phyloP scores from a whole-genome alignment of 2,888 invertebrate species.

The Apoderus coryli region DNA sequence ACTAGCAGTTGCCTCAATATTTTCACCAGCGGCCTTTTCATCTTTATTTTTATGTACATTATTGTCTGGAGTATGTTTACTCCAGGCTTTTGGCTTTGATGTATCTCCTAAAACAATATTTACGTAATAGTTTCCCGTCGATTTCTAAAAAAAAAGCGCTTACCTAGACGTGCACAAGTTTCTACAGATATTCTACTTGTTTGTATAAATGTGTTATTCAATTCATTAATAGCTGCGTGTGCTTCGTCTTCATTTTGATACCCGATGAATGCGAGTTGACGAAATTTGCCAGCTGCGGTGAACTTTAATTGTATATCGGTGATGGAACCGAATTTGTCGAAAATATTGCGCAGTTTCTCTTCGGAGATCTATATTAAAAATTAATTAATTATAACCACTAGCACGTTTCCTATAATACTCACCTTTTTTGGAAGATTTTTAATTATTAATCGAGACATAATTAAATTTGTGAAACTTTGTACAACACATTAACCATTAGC shows the following conservation, averaged over 20 bases:
- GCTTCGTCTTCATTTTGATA: constrained; percentile 73
- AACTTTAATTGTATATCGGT: constrained; percentile 92
- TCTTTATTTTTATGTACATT: constrained; percentile 43
- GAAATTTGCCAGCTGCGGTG: constrained; percentile 79
- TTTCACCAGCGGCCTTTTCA: constrained; percentile 17
- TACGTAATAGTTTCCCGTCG: background rate
- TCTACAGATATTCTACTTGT: constrained; percentile 71
- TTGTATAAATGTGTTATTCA: constrained; percentile 73
- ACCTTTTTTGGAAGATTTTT: constrained; percentile 84
- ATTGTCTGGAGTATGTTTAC: constrained; percentile 75
- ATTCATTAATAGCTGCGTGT: constrained; percentile 55
- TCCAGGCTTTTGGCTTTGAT: constrained; percentile 81
- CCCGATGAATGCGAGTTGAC: constrained; percentile 89
- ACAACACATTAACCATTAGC: too few species aligned
- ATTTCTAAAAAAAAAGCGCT: constrained; percentile 7
- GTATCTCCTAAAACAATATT: constrained; percentile 43
- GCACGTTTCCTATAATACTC: constrained; percentile 26
- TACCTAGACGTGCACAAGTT: constrained; percentile 50
- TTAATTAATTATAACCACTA: constrained; percentile 4
- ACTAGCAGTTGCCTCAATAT: constrained; percentile 17
- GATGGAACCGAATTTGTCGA: constrained; percentile 67
- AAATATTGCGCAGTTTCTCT: constrained; percentile 58
- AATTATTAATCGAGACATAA: constrained; percentile 76
- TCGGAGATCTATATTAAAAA: constrained; percentile 53
- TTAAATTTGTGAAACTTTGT: too few species aligned